Base-by-base conservation (phyloP, 2,113 vertebrate species). In the Aythya baeri region DNA sequence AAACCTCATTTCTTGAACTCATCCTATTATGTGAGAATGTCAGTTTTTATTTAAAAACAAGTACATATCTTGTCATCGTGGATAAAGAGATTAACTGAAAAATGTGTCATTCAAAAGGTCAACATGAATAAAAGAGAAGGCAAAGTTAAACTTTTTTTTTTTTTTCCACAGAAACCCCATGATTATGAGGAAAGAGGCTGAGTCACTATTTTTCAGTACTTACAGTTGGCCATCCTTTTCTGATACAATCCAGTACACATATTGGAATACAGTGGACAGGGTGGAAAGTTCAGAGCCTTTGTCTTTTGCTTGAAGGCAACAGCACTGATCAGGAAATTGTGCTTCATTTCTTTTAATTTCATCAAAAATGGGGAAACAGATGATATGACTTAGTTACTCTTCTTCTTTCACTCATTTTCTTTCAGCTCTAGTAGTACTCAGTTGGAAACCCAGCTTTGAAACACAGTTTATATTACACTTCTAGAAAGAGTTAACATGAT, bases 1-100 rank as follows among this genome's bases (percentile, higher is more conserved):
- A 50, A 0, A 4, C 20, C 21, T 86, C 38, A 25, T 73, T 70
- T 8, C 44, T 91, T 68, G 16, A 62, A 80, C 5, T 93, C 50
- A 41, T 80, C 17, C 13, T 83, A 38, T 86, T 77, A 73, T n/a
- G 16, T 58, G 67, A 90, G 66, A 91, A 93, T 65, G 26, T 59
- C 55, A 88, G 23, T 21, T 90, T 89, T 88, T 76, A n/a, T 77
- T 91, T 86, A 46, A 83, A 94, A 86, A 91, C 22, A 91, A 86
- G 31, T 36, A 59, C 1, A 3, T 14, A 32, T 78, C 34, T 80
- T 77, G 11, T 63, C 50, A 46, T 31, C 63, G 21, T 22, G 83
- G 38, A 11, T 79, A 49, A 81, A 90, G 36, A 66, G 15, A 73
- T 81, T 44, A 85, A 88, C 21, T 74, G 46, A 55, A 90, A 94